phyloP scores from a whole-genome alignment of 2,888 invertebrate species.

The Acleris literana region DNA sequence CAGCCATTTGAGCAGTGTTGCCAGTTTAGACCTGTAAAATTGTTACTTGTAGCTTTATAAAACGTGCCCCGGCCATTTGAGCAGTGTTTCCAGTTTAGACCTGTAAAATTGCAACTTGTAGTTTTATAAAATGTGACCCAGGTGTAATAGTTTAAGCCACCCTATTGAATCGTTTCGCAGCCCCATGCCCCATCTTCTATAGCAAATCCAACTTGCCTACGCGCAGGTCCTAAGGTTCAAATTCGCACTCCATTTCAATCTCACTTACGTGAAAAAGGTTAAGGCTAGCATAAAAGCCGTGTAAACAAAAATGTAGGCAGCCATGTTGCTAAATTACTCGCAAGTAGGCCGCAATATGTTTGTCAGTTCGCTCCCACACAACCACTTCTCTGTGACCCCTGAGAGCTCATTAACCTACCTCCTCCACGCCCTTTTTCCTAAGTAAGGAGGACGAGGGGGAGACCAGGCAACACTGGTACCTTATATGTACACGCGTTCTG shows the following conservation, averaged over 20 bases:
- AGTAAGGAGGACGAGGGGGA: slow-evolving; percentile 36
- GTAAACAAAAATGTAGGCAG: slow-evolving; percentile 50
- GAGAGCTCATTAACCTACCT: slow-evolving; percentile 63
- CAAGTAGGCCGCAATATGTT: slow-evolving; percentile 64
- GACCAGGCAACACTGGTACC: slow-evolving; percentile 48
- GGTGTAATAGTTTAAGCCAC: too few species aligned
- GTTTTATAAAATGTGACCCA: too few species aligned
- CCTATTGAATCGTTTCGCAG: too few species aligned
- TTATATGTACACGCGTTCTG: slow-evolving; percentile 55
- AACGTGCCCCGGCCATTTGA: too few species aligned
- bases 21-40: too few species aligned
- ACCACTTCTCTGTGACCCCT: slow-evolving; percentile 53
- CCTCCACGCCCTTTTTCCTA: slow-evolving; percentile 43
- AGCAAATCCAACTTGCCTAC: background rate
- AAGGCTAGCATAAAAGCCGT: slow-evolving; percentile 18
- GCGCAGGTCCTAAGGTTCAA: background rate
- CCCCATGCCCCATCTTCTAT: too few species aligned
- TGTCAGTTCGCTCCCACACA: slow-evolving; percentile 57
- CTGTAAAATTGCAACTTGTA: too few species aligned
- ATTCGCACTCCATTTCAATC: background rate
- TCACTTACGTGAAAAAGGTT: slow-evolving; percentile 3
- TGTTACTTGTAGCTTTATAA: too few species aligned
- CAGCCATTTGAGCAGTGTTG: too few species aligned
- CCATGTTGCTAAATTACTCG: slow-evolving; percentile 58
- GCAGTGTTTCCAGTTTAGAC: too few species aligned